phyloP scores from a whole-genome alignment of 2,888 invertebrate species.

The Galeopsomyia nigrocyanea region DNA sequence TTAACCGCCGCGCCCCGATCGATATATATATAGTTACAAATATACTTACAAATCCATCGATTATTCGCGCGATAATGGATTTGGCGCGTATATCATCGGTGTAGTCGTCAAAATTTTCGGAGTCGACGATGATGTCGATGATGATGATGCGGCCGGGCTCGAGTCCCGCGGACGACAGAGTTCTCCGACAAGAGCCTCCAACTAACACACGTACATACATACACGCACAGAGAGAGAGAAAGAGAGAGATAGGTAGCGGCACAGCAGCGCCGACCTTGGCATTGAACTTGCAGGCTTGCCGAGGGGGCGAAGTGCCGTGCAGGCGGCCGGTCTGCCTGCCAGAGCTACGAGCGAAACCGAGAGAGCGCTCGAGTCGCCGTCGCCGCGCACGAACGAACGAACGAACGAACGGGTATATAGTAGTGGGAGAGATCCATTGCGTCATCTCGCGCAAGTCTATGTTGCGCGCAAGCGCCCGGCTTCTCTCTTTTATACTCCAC shows the following conservation, averaged over 20 bases:
- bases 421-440: constrained; percentile 16
- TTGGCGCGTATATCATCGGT: no score
- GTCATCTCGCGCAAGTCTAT: constrained; percentile 23
- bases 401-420: background rate
- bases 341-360: constrained; percentile 43
- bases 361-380: constrained; percentile 34
- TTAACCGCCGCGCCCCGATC: constrained; percentile 12
- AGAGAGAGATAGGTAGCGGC: constrained; percentile 45
- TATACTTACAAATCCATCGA: no score
- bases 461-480: no score
- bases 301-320: constrained; percentile 49
- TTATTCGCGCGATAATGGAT: no score
- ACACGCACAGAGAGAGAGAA: constrained; percentile 18
- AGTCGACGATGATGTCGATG: constrained; percentile 4
- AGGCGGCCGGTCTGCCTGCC: constrained; percentile 27
- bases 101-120: background rate
- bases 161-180: constrained; percentile 62
- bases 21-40: constrained; percentile 35
- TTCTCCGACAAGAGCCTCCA: background rate
- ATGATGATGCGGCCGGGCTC: constrained; percentile 52
- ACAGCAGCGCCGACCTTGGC: constrained; percentile 67
- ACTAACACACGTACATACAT: background rate
- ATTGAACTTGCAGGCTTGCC: constrained; percentile 64
- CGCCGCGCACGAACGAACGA: no score
- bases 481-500: no score